Percentiles rank a stretch among this genome's conserved stretches.
Conservation (phyloP, 1,140 invertebrate genomes). For the Ctenoplectra terminalis region DNA sequence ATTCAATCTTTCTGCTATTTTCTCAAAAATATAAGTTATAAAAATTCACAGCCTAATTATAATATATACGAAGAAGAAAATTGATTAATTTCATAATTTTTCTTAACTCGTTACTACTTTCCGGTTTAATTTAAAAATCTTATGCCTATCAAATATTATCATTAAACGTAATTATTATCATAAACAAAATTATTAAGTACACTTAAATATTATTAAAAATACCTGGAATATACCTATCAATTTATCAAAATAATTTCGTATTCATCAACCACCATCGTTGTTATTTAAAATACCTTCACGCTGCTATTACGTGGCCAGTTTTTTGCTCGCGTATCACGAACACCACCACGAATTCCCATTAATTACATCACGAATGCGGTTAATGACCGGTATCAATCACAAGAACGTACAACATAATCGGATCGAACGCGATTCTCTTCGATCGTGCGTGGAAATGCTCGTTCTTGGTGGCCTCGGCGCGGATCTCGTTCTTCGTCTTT, state of each 20-base stretch:
- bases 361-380: conserved; percentile 45
- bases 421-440: conserved; percentile 33
- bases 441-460: conserved; percentile 59
- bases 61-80: no score
- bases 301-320: not conserved
- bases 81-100: no score
- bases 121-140: no score
- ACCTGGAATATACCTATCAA: not conserved
- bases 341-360: conserved; percentile 33
- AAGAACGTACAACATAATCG: conserved; percentile 49
- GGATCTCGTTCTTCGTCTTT: conserved; percentile 45
- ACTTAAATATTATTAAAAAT: no score
- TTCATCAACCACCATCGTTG: not conserved
- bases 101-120: no score
- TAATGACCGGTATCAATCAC: conserved; percentile 48
- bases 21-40: no score
- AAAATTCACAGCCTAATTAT: no score
- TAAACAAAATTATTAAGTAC: no score
- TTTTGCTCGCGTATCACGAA: conserved; percentile 21
- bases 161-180: no score
- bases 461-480: conserved; percentile 49
- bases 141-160: no score
- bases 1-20: no score
- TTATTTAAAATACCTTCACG: conserved; percentile 32
- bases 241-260: not conserved